Evolutionary conservation across 1,140 invertebrate species (phyloP), one percentile per base, ranked within the genome.

Genomic region (Maniola jurtina): DNA sequence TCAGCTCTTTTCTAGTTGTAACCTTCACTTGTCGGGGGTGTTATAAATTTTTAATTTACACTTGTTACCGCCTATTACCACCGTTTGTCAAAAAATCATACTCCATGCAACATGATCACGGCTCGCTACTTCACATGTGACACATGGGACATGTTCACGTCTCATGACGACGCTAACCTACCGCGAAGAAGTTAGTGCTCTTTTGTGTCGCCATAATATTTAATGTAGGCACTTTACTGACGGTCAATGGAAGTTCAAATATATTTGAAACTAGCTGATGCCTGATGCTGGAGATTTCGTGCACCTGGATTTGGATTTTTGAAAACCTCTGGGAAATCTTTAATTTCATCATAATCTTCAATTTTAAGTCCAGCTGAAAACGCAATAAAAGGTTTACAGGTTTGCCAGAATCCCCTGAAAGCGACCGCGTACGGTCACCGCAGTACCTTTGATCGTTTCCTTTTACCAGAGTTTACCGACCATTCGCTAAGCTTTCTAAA

Each of bases 61-160:
- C n/a, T n/a, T n/a, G n/a, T n/a, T n/a, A n/a, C n/a, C n/a, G n/a
- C n/a, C n/a, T n/a, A n/a, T n/a, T n/a, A n/a, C n/a, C 40, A 42
- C 11, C 40, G 40, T 42, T 42, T 50, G 9, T 16, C 47, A 50
- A 50, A 50, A 16, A 5, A 5, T 14, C 40, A 9, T 50, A 11
- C n/a, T 25, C 47, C 14, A 11, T 50, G 47, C 14, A 16, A 25
- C 1, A 52, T 52, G 15, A 52, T 25, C 16, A 52, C 48, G 48
- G 3, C 16, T 52, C 48, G 48, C 25, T 52, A 52, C 5, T 25
- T 13, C 13, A 2, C 15, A 6, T n/a, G n/a, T n/a, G n/a, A n/a
- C n/a, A n/a, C n/a, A n/a, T n/a, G 48, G 14, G 48, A 52, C 16
- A 25, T 52, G 16, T 52, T 52, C 48, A 52, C 48, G 48, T 9